Evolutionary conservation across 2,888 invertebrate genomes (phyloP).

Genomic region (Caenorhabditis sp.): DNA sequence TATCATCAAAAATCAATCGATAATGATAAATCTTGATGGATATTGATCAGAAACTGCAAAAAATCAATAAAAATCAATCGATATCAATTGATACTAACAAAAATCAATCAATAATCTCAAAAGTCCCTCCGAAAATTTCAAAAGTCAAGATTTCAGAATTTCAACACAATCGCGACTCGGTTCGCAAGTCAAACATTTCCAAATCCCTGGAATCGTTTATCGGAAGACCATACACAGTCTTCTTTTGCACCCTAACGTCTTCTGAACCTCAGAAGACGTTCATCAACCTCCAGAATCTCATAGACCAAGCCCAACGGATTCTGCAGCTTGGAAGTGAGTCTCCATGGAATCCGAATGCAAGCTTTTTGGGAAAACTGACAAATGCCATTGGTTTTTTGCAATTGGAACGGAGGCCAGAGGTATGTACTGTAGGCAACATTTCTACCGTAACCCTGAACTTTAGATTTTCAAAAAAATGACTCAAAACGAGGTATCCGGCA

Average conservation of each 20-base stretch:
- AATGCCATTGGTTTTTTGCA: not conserved
- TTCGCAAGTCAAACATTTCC: not conserved
- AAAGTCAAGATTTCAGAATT: no score
- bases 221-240: slow-evolving; percentile 19
- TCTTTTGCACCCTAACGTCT: slow-evolving; percentile 16
- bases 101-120: no score
- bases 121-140: no score
- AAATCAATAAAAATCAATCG: no score
- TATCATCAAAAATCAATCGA: no score
- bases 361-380: not conserved
- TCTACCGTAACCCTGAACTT: no score
- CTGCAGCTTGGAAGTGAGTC: slow-evolving; percentile 2
- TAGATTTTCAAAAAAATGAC: slow-evolving; percentile 5
- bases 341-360: slow-evolving; percentile 4
- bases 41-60: no score
- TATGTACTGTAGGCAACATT: no score
- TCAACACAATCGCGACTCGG: slow-evolving; percentile 44
- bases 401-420: no score
- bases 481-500: slow-evolving; percentile 4
- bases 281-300: slow-evolving; percentile 10
- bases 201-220: slow-evolving; percentile 7
- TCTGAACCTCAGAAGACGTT: not conserved
- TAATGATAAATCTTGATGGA: no score
- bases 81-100: no score
- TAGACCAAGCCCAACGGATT: not conserved